Conservation (phyloP, 1,140 invertebrate species). For the Choristoneura fumiferana region DNA sequence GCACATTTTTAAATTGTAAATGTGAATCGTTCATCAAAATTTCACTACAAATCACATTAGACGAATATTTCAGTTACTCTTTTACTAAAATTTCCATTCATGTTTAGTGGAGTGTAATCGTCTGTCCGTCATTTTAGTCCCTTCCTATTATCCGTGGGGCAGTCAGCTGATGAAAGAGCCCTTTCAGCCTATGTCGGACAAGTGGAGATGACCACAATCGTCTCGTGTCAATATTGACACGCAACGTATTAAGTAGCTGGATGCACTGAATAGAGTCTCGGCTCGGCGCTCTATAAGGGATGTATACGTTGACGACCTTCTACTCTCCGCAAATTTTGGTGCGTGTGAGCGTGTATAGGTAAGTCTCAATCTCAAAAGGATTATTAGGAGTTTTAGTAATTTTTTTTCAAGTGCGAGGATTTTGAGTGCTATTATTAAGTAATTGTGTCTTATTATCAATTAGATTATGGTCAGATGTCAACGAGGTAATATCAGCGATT, state of each 20-base stretch:
- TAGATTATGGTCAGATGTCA: too few species aligned
- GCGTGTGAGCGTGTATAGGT: not conserved
- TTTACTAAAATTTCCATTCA: too few species aligned
- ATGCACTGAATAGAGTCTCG: conserved; percentile 55
- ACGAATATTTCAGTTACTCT: too few species aligned
- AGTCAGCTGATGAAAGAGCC: conserved; percentile 24
- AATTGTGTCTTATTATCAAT: too few species aligned
- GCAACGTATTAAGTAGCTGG: conserved; percentile 65
- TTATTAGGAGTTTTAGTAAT: too few species aligned
- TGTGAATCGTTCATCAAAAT: too few species aligned
- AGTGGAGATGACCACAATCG: conserved; percentile 55
- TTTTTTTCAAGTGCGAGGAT: too few species aligned
- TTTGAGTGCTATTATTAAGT: too few species aligned
- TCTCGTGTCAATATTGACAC: conserved; percentile 60
- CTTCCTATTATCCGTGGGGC: conserved; percentile 6
- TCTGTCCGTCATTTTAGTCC: conserved; percentile 23
- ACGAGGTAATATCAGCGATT: too few species aligned
- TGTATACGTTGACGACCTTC: conserved; percentile 12
- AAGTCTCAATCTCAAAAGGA: too few species aligned
- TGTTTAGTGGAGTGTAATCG: too few species aligned
- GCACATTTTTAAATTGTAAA: not conserved
- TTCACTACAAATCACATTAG: too few species aligned
- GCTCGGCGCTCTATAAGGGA: conserved; percentile 28
- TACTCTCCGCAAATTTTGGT: not conserved
- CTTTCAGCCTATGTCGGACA: conserved; percentile 55